Percentiles rank a stretch among this genome's conserved stretches.
phyloP scores from a whole-genome alignment of 1,140 invertebrate genomes.

The Goniozus legneri region DNA sequence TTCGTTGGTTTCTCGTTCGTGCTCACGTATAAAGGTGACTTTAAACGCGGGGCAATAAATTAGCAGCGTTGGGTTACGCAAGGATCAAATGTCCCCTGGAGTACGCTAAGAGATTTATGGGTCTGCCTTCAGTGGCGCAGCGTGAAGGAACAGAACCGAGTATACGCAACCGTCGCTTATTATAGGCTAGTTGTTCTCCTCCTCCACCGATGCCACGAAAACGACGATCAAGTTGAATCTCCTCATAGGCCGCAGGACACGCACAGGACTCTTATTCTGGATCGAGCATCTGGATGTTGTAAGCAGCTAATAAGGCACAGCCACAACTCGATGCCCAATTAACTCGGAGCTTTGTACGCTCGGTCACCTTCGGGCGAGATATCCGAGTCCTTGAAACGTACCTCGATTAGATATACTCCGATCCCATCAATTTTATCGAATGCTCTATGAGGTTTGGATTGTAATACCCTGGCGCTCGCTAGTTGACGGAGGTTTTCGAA shows the following conservation, averaged over 20 bases:
- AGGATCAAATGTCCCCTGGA: constrained; percentile 57
- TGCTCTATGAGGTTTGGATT: constrained; percentile 15
- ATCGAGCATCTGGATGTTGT: constrained; percentile 48
- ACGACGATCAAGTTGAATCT: no score
- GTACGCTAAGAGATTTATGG: constrained; percentile 54
- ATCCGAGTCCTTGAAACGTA: constrained; percentile 38
- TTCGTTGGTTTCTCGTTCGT: no score
- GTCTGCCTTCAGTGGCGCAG: constrained; percentile 52
- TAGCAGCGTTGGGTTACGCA: constrained; percentile 57
- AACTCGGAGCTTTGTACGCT: constrained; percentile 39
- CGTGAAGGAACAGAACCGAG: constrained; percentile 51
- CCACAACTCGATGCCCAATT: constrained; percentile 41
- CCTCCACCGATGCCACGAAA: constrained; percentile 27
- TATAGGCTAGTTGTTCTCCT: constrained; percentile 48
- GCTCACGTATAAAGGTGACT: constrained; percentile 49
- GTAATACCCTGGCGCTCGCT: constrained; percentile 16
- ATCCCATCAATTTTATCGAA: constrained; percentile 43
- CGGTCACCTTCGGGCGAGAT: constrained; percentile 37
- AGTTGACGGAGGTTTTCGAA: constrained; percentile 18
- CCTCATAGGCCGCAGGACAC: constrained; percentile 42
- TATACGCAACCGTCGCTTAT: constrained; percentile 49
- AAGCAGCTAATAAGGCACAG: constrained; percentile 51
- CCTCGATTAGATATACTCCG: constrained; percentile 46
- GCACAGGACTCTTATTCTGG: constrained; percentile 51
- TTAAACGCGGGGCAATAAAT: constrained; percentile 56